Percentiles rank a stretch among this genome's conserved stretches.
phyloP scores from a whole-genome alignment of 2,888 invertebrate species.

The Drosophila colorata region DNA sequence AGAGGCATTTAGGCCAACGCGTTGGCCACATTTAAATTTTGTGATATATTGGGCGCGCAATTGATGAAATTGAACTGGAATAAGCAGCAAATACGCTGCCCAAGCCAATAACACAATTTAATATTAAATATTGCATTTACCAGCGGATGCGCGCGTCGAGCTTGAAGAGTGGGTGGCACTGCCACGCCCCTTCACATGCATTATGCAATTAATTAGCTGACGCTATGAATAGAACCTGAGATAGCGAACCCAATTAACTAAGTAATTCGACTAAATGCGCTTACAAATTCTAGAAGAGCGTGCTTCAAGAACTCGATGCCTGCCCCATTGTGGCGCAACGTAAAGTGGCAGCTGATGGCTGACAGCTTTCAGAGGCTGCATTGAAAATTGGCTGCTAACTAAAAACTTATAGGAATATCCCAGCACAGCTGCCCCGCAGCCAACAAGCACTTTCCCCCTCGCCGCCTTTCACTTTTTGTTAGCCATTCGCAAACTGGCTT shows the following conservation, averaged over 20 bases:
- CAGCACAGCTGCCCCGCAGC: background rate
- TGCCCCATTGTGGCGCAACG: conserved; percentile 10
- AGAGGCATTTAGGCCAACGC: conserved; percentile 29
- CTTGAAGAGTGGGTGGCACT: background rate
- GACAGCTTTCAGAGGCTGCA: conserved; percentile 9
- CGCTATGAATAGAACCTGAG: conserved; percentile 11
- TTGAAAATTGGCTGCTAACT: conserved; percentile 17
- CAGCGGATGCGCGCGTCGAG: too few species aligned
- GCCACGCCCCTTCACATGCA: conserved; percentile 2
- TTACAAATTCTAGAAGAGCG: conserved; percentile 31
- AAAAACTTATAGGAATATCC: conserved; percentile 16
- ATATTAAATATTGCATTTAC: conserved; percentile 37
- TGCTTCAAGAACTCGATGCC: background rate
- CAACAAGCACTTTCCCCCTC: too few species aligned
- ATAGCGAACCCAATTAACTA: conserved; percentile 22
- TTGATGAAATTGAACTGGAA: conserved; percentile 55
- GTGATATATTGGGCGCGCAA: conserved; percentile 30
- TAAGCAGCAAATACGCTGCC: conserved; percentile 10
- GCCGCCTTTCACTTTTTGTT: background rate
- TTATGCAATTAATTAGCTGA: conserved; percentile 31
- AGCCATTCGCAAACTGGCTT: conserved; percentile 17
- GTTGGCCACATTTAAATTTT: conserved; percentile 46
- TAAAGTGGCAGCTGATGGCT: conserved; percentile 7
- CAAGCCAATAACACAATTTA: conserved; percentile 16
- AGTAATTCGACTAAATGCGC: conserved; percentile 63